Evolutionary conservation across 2,888 invertebrate species (phyloP).

Genomic region (Metopia argyrocephala): DNA sequence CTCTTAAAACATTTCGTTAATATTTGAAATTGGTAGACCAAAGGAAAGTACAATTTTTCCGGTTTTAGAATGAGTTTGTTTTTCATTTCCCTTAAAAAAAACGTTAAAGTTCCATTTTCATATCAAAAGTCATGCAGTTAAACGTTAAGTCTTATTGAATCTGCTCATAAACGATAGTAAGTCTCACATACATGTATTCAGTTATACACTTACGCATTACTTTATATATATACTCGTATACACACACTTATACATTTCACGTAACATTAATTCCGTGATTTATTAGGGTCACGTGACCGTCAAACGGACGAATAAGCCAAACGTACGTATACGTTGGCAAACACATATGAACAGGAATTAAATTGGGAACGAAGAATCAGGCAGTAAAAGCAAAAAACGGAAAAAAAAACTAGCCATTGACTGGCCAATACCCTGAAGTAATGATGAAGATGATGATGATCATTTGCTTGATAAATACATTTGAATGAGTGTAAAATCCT

Average conservation of each 20-base stretch:
- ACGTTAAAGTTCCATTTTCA: conserved; percentile 15
- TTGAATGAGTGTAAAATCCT: conserved; percentile 31
- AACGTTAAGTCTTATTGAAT: conserved; percentile 39
- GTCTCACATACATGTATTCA: conserved; percentile 10
- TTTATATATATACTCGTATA: not conserved
- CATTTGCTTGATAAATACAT: conserved; percentile 44
- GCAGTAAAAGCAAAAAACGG: not conserved
- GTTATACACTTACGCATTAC: conserved; percentile 4
- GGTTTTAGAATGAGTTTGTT: conserved; percentile 53
- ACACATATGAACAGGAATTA: conserved; percentile 32
- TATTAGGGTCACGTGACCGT: conserved; percentile 80
- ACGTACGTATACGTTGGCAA: conserved; percentile 9
- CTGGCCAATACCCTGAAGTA: conserved; percentile 34
- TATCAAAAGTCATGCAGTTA: conserved; percentile 50
- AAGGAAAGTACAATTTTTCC: conserved; percentile 54
- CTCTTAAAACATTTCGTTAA: conserved; percentile 2
- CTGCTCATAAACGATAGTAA: conserved; percentile 18
- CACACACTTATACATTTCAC: conserved; percentile 78
- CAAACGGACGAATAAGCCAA: conserved; percentile 72
- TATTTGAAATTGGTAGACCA: conserved; percentile 40
- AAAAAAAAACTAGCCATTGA: conserved; percentile 48
- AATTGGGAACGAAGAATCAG: conserved; percentile 42
- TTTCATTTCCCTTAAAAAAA: conserved; percentile 29
- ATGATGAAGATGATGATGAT: conserved; percentile 41
- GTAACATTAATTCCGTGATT: conserved; percentile 79